Evolutionary conservation across 2,113 vertebrate genomes (phyloP).

Genomic region (Canis aureus): DNA sequence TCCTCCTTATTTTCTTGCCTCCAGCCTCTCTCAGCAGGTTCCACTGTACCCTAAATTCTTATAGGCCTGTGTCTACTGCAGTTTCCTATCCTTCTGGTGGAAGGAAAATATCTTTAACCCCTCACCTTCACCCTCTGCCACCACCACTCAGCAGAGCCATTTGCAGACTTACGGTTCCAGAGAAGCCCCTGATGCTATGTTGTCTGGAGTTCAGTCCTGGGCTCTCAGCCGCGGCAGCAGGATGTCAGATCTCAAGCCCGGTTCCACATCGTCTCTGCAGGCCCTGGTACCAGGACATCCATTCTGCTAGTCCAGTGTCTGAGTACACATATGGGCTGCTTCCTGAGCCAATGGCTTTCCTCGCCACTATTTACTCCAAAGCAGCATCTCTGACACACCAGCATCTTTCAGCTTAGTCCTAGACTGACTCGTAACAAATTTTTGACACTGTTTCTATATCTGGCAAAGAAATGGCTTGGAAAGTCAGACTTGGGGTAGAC

Average conservation of each 20-base stretch:
- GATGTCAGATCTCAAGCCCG: not conserved
- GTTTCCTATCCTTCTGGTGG: not conserved
- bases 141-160: not conserved
- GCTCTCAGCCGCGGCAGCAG: not conserved
- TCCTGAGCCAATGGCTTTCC: fast-evolving
- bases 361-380: not conserved
- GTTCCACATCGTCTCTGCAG: not conserved
- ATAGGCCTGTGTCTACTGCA: not conserved
- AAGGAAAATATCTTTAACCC: not conserved
- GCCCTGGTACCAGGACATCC: not conserved
- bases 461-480: constrained; percentile 55
- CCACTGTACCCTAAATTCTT: not conserved
- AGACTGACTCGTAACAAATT: not conserved
- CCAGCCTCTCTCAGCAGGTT: not conserved
- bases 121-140: not conserved
- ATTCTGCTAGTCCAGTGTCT: fast-evolving
- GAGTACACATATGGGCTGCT: not conserved
- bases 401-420: constrained; percentile 1
- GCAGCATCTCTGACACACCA: not conserved
- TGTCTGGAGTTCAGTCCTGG: not conserved
- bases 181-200: not conserved
- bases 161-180: not conserved
- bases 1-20: not conserved
- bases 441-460: constrained; percentile 46
- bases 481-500: constrained; percentile 63